Evolutionary conservation across 2,797 vertebrate genomes (phyloP), one percentile per base, ranked within the genome.

Genomic region (Jordanella pulchra): DNA sequence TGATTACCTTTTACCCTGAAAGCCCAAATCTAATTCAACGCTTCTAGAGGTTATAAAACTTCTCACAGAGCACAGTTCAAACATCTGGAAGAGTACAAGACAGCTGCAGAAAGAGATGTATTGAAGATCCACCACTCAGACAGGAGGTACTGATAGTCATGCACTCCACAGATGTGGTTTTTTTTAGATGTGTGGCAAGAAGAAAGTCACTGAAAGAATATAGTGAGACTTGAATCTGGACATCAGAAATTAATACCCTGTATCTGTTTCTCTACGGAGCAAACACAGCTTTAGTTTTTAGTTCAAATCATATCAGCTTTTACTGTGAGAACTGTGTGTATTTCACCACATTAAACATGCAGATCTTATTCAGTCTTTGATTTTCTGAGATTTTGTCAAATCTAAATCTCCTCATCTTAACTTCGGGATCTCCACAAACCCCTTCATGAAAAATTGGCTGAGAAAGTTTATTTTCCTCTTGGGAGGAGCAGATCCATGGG

Each of bases 401-500:
- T 39, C 65, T 15, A 15, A 27, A 32, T 28, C 35, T 81, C 10
- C 47, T 42, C 67, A 78, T 63, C 56, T 64, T 32, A 30, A 47
- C 21, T 60, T 0, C 47, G 30, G 44, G 42, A 65, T 74, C 9
- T 68, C 73, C 69, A 65, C 45, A 30, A 69, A 25, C 32, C 55
- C 66, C 51, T 70, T 89, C 77, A 86, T 89, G 81, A 70, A 28
- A 72, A 77, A 89, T 90, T 87, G 88, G 35, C 15, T 69, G 23
- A 42, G 45, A 72, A 82, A 85, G 80, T 89, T 90, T 90, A 85
- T 87, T 90, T 90, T 84, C 86, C 81, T 79, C 85, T 80, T 68
- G 54, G 58, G 66, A 93, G 89, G 85, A 90, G 91, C 85, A 93
- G 92, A 93, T 92, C 89, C 83, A 91, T 91, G 86, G 78, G 84